A percentile compares a stretch with the other conserved stretches of the same genome.
These are phyloP conservation scores for Patiria pectinifera DNA, from an alignment of 53 echinoderm and acorn worm species.

Conservation along the genomic window DNA sequence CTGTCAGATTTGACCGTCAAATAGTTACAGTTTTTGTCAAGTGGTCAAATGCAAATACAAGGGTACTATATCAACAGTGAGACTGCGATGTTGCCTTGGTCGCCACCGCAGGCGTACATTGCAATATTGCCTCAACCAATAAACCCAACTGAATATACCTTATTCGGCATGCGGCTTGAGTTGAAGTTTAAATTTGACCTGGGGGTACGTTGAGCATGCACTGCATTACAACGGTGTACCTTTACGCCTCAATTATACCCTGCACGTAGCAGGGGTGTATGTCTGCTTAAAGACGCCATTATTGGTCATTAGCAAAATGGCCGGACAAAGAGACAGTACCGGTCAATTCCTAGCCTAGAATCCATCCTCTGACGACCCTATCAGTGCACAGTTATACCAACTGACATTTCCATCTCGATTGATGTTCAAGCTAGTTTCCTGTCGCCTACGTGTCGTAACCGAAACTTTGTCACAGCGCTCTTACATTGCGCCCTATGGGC, in stretches of 20 bases:
- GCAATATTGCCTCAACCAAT: too few relatives aligned
- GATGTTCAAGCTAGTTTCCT: conserved; percentile 7
- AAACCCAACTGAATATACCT: too few relatives aligned
- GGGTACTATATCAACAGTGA: too few relatives aligned
- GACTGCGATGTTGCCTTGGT: too few relatives aligned
- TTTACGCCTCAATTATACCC: background rate
- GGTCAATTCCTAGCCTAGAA: conserved; percentile 5
- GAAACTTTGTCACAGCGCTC: background rate
- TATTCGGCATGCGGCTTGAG: too few relatives aligned
- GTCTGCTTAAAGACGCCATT: background rate
- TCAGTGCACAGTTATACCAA: background rate
- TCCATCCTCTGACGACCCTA: background rate
- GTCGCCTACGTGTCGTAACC: conserved; percentile 36
- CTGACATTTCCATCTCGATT: conserved; percentile 1
- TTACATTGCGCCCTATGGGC: background rate
- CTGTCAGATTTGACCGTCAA: too few relatives aligned
- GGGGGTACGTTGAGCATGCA: too few relatives aligned
- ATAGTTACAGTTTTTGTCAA: too few relatives aligned
- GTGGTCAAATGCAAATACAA: too few relatives aligned
- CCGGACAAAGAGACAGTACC: conserved; percentile 8
- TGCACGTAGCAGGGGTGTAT: too few relatives aligned
- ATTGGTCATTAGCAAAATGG: conserved; percentile 18
- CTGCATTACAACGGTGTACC: background rate
- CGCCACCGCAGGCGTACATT: too few relatives aligned
- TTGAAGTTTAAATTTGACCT: too few relatives aligned